Evolutionary conservation across 1,140 invertebrate species (phyloP).

Genomic region (Mycetomoellerius zeteki): DNA sequence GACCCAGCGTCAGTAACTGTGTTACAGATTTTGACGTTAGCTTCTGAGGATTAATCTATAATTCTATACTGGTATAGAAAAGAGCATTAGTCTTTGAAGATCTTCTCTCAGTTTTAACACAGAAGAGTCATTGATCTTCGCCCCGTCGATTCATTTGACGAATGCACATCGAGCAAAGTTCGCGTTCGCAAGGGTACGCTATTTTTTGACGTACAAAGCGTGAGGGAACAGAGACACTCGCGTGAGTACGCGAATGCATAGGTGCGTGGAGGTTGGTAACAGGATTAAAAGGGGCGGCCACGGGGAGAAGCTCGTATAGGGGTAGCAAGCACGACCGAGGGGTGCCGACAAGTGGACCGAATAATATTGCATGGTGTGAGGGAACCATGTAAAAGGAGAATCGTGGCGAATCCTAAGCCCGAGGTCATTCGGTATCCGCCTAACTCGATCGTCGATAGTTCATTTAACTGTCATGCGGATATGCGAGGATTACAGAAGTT

Average conservation of each 20-base stretch:
- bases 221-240: constrained; percentile 46
- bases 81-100: not conserved
- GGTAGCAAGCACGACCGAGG: constrained; percentile 60
- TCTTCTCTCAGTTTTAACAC: not conserved
- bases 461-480: constrained; percentile 28
- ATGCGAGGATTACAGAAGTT: constrained; percentile 19
- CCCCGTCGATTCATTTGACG: constrained; percentile 24
- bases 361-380: constrained; percentile 75
- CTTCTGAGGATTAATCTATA: too few species aligned
- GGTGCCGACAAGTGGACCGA: constrained; percentile 81
- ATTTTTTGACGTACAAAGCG: constrained; percentile 69
- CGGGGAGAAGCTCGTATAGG: constrained; percentile 62
- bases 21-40: too few species aligned
- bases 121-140: constrained; percentile 28
- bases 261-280: constrained; percentile 75
- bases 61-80: too few species aligned
- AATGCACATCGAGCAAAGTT: constrained; percentile 47
- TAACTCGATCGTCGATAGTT: constrained; percentile 43
- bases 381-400: constrained; percentile 70
- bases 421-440: constrained; percentile 34
- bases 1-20: too few species aligned
- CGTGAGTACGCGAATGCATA: constrained; percentile 65
- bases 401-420: constrained; percentile 41
- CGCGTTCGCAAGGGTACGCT: constrained; percentile 40
- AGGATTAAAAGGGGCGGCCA: constrained; percentile 77